Conservation (phyloP, 35 echinoderm and acorn worm genomes). For the Patiria miniata region DNA sequence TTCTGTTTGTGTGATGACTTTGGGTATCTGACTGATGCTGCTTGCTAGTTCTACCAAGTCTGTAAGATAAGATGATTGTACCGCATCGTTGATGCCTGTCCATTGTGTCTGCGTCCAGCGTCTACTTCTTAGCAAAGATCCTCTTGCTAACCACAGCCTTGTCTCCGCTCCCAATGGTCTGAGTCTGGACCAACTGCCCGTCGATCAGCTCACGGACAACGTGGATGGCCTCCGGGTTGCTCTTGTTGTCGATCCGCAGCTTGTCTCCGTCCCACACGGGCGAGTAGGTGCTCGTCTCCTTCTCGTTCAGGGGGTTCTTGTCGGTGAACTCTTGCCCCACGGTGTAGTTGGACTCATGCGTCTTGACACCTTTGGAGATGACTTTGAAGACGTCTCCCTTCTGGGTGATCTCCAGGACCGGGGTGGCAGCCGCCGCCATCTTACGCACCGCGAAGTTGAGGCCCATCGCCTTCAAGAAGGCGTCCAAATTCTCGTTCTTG, state of each 20-base stretch:
- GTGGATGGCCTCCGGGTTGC: constrained; percentile 26
- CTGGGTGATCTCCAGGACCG: constrained; percentile 28
- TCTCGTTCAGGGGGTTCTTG: constrained; percentile 25
- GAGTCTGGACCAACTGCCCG: constrained; percentile 32
- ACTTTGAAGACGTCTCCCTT: constrained; percentile 48
- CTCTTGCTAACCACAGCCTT: constrained; percentile 31
- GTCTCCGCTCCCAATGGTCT: constrained; percentile 28
- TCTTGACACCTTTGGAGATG: constrained; percentile 29
- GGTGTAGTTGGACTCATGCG: constrained; percentile 39
- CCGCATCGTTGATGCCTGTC: too few relatives aligned
- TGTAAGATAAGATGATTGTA: too few relatives aligned
- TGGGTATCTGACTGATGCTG: too few relatives aligned
- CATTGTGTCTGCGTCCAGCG: too few relatives aligned
- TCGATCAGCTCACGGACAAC: constrained; percentile 41
- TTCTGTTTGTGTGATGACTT: too few relatives aligned
- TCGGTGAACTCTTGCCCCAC: constrained; percentile 47
- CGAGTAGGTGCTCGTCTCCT: constrained; percentile 21
- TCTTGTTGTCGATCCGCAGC: constrained; percentile 10
- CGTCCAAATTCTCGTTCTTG: constrained; percentile 50
- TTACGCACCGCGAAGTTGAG: constrained; percentile 24
- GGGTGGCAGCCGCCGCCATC: constrained; percentile 10
- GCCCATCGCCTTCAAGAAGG: constrained; percentile 38
- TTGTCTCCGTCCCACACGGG: constrained; percentile 39
- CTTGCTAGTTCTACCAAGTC: too few relatives aligned
- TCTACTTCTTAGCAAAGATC: constrained; percentile 41